Evolutionary conservation across 1,140 invertebrate genomes (phyloP).

Genomic region (Drosophila melanica): DNA sequence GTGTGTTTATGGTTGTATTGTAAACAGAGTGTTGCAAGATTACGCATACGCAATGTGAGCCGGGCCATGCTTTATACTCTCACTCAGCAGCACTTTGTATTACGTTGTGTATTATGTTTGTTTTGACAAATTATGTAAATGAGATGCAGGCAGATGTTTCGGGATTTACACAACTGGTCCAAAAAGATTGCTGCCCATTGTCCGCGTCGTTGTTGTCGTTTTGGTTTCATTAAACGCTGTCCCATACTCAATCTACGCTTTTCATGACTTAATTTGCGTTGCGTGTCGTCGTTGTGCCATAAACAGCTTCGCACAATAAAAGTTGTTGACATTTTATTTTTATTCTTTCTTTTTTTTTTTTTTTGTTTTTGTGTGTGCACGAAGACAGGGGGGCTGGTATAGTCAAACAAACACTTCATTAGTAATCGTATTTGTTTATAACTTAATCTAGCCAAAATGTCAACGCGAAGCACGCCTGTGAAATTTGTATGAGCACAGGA

Average conservation of each 20-base stretch:
- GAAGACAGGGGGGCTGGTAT: not conserved
- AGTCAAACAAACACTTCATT: conserved; percentile 78
- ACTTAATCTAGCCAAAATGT: conserved; percentile 76
- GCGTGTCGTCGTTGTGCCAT: conserved; percentile 59
- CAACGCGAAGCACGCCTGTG: conserved; percentile 52
- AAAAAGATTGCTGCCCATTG: conserved; percentile 32
- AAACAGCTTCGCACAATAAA: conserved; percentile 80
- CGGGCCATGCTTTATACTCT: conserved; percentile 30
- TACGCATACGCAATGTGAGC: conserved; percentile 76
- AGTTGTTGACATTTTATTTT: conserved; percentile 70
- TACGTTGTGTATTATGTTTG: conserved; percentile 71
- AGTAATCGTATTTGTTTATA: conserved; percentile 79
- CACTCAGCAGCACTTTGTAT: conserved; percentile 49
- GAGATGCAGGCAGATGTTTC: conserved; percentile 45
- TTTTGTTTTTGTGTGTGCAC: not conserved
- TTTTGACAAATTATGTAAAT: conserved; percentile 81
- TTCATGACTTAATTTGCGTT: conserved; percentile 78
- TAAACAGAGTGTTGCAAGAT: conserved; percentile 58
- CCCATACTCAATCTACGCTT: conserved; percentile 37
- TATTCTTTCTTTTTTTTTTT: not conserved
- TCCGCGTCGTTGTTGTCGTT: conserved; percentile 20
- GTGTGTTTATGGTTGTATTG: conserved; percentile 42
- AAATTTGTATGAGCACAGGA: conserved; percentile 63
- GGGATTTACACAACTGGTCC: conserved; percentile 4
- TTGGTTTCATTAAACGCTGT: conserved; percentile 38